phyloP scores from a whole-genome alignment of 2,888 invertebrate species.

The Callimorpha dominula region DNA sequence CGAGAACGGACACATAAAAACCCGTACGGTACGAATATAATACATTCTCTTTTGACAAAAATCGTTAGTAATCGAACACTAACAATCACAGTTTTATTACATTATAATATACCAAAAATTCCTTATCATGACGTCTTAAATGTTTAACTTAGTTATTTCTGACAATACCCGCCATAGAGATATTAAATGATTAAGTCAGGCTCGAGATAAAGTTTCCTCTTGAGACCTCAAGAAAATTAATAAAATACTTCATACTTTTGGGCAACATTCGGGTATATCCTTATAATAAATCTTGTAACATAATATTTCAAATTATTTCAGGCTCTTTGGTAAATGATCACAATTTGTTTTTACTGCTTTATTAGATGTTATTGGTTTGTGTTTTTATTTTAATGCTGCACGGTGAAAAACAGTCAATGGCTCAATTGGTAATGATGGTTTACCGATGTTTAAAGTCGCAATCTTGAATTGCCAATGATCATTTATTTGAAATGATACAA shows the following conservation, averaged over 20 bases:
- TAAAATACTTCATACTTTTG: conserved; percentile 28
- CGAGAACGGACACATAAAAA: too few relatives aligned
- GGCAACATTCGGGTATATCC: not conserved
- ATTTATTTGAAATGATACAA: not conserved
- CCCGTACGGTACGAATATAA: too few relatives aligned
- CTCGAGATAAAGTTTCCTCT: conserved; percentile 35
- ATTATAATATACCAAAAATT: conserved; percentile 4
- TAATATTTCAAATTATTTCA: not conserved
- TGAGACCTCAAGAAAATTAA: conserved; percentile 27
- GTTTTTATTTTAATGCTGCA: not conserved
- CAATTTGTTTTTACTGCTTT: not conserved
- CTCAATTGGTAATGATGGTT: not conserved
- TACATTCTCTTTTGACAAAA: not conserved
- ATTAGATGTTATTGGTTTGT: not conserved
- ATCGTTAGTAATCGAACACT: not conserved
- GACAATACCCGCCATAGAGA: not conserved
- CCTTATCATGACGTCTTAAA: conserved; percentile 8
- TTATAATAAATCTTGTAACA: conserved; percentile 3
- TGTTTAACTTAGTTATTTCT: conserved; percentile 12
- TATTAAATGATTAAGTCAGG: conserved; percentile 23
- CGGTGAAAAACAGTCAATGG: too few relatives aligned
- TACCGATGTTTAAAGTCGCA: not conserved
- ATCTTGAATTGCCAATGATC: not conserved
- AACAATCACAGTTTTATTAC: not conserved
- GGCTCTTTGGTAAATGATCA: not conserved